Conservation (phyloP, 2,113 vertebrate species). For the Phycodurus eques region DNA sequence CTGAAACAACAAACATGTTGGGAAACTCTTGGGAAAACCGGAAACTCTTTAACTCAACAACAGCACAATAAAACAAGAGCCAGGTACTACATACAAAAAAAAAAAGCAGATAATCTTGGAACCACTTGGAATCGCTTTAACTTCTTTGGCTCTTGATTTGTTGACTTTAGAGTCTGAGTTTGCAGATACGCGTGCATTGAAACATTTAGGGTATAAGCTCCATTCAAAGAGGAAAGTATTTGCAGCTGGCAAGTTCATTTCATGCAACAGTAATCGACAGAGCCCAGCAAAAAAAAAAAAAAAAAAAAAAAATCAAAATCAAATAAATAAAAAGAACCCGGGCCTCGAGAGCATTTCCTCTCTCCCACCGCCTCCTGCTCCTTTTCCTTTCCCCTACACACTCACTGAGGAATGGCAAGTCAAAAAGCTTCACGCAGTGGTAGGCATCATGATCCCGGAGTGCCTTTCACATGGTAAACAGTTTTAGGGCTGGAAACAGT, state of each 20-base stretch:
- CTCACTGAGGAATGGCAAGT: slow-evolving; percentile 68
- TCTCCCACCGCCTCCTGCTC: slow-evolving; percentile 52
- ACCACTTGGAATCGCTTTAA: background rate
- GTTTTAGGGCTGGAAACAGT: slow-evolving; percentile 60
- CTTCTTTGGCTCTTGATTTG: slow-evolving; percentile 41
- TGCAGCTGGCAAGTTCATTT: slow-evolving; percentile 62
- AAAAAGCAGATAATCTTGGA: slow-evolving; percentile 22
- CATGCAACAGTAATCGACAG: slow-evolving; percentile 44
- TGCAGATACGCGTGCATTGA: background rate
- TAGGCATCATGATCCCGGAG: slow-evolving; percentile 63
- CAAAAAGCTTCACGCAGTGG: slow-evolving; percentile 68
- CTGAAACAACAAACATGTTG: too few species aligned
- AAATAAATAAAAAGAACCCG: background rate
- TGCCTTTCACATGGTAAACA: slow-evolving; percentile 73
- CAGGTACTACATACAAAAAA: slow-evolving; percentile 23
- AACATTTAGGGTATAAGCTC: slow-evolving; percentile 1
- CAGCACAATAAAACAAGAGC: slow-evolving; percentile 35
- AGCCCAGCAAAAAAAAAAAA: background rate
- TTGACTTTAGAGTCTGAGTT: slow-evolving; percentile 28
- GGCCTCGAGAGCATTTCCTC: slow-evolving; percentile 54
- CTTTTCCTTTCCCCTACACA: slow-evolving; percentile 55
- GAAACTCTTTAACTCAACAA: slow-evolving; percentile 24
- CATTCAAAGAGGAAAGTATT: background rate
- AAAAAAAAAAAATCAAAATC: background rate
- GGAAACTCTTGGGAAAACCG: too few species aligned